These are phyloP conservation scores for Chiloscyllium plagiosum DNA, from an alignment of 2,113 vertebrate genomes.

Conservation along the genomic window DNA sequence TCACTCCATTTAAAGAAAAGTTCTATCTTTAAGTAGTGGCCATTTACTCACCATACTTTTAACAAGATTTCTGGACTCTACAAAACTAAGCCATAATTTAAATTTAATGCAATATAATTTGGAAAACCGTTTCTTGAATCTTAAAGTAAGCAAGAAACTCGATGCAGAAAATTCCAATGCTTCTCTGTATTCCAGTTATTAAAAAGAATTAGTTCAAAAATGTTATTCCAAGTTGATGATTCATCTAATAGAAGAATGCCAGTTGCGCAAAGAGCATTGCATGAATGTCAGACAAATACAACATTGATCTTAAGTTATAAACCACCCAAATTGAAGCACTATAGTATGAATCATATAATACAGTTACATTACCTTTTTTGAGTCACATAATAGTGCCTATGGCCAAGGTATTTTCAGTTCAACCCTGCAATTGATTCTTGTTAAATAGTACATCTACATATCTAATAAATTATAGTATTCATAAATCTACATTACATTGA, in stretches of 20 bases:
- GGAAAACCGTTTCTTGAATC: not conserved
- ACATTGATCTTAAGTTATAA: slow-evolving; percentile 5
- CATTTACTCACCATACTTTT: not conserved
- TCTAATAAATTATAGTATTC: not conserved
- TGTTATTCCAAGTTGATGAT: not conserved
- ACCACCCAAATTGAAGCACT: not conserved
- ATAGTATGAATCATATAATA: not conserved
- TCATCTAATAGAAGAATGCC: not conserved
- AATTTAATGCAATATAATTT: not conserved
- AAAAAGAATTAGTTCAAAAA: not conserved
- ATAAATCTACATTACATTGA: not conserved
- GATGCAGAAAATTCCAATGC: not conserved
- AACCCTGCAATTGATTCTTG: not conserved
- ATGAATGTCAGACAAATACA: not conserved
- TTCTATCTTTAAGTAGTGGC: not conserved
- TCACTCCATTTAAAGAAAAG: not conserved
- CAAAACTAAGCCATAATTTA: not conserved
- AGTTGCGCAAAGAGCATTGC: not conserved
- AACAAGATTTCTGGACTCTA: not conserved
- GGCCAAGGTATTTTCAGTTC: not conserved
- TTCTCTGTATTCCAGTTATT: not conserved
- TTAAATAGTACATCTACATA: not conserved
- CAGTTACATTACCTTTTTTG: not conserved
- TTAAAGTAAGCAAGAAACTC: not conserved
- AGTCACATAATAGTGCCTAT: not conserved